Percentiles rank a stretch among this genome's conserved stretches.
phyloP scores from a whole-genome alignment of 2,113 vertebrate genomes.

The Pimephales promelas region DNA sequence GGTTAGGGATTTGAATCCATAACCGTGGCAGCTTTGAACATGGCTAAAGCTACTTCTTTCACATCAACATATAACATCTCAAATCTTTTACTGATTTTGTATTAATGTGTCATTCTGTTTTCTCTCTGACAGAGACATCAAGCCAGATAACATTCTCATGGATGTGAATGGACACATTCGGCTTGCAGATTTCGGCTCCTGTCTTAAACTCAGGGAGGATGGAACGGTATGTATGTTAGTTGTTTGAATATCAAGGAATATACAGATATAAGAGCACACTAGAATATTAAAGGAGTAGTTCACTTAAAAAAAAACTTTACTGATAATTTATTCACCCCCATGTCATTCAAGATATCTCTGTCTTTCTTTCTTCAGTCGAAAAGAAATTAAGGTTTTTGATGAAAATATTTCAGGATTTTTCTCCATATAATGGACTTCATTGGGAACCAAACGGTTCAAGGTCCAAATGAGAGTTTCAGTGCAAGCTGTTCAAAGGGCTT shows the following conservation, averaged over 20 bases:
- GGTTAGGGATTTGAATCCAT: background rate
- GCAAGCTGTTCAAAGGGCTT: no score
- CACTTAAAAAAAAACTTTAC: no score
- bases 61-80: background rate
- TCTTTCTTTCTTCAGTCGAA: no score
- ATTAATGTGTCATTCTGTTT: background rate
- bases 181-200: slow-evolving; percentile 98
- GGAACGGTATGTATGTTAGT: slow-evolving; percentile 84
- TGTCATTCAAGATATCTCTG: no score
- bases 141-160: slow-evolving; percentile 97
- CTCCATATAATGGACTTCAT: no score
- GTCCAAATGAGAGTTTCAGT: no score
- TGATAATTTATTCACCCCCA: no score
- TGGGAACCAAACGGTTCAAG: no score
- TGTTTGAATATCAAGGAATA: background rate
- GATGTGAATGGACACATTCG: slow-evolving; percentile 99
- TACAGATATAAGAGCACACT: background rate
- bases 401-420: no score
- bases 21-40: background rate
- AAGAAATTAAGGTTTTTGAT: no score
- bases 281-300: no score
- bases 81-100: background rate
- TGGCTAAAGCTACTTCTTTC: background rate
- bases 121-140: slow-evolving; percentile 86
- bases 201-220: slow-evolving; percentile 97